Base-by-base conservation (phyloP, 2,888 invertebrate species). In the Plusia festucae region DNA sequence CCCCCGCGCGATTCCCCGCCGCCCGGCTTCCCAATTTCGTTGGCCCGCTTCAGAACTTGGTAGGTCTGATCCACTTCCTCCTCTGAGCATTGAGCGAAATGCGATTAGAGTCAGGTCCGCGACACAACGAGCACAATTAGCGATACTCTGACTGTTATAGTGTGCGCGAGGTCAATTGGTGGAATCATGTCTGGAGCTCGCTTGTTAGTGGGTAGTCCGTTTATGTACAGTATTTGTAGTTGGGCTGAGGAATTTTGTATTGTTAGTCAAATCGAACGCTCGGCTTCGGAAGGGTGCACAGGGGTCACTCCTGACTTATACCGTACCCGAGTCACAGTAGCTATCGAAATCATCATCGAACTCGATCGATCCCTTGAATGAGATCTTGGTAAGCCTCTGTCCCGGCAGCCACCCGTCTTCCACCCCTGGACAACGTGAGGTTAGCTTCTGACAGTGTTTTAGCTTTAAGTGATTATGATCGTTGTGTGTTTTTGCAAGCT, bases 1-100 rank as follows among this genome's bases (percentile, higher is more conserved):
- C 93, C 91, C 91, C 90, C 86, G 93, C 91, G 91, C 88, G 88
- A 91, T 95, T 92, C 95, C 95, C 88, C 95, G 95, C 91, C 92
- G 87, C 90, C 91, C 87, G 95, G 94, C 91, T 96, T 96, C 86
- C 97, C 96, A 89, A 98, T 97, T 96, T 98, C 98, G 91, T 98
- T 98, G 89, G 98, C 98, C 93, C 98, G 98, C 96, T 98, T 98
- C 96, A 98, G 96, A 92, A 98, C 98, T 96, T 98, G 98, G 96
- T 98, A 98, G 94, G 98, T 98, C 95, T 97, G 97, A 96, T 98
- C 98, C 96, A 98, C 97, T 96, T 98, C 97, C 92, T 95, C 96
- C 95, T 94, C 93, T 93, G 91, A 93, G 94, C 91, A 94, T 87
- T 91, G 92, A 91, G 89, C 88, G 89, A 91, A 91, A 91, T 86